Percentiles rank a stretch among this genome's conserved stretches.
Conservation (phyloP, 2,113 vertebrate genomes). For the Daphoenositta chrysoptera region DNA sequence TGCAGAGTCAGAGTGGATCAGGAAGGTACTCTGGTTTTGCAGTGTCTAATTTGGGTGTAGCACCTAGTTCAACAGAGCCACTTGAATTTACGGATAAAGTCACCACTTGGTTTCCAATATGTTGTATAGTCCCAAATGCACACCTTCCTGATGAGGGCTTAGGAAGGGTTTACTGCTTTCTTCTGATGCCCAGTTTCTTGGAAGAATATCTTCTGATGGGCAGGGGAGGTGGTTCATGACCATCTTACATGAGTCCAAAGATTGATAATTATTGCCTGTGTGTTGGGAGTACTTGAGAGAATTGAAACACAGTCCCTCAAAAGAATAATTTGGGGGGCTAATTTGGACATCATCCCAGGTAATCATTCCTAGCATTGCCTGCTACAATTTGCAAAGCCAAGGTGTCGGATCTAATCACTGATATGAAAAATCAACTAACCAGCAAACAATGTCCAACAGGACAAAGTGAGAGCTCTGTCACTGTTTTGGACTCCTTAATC, state of each 20-base stretch:
- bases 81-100: neutral
- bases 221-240: neutral
- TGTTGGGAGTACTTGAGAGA: neutral
- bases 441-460: fast-evolving
- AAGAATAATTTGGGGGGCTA: neutral
- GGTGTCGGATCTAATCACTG: neutral
- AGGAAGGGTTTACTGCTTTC: neutral
- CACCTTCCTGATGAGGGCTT: neutral
- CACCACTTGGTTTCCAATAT: neutral
- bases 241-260: fast-evolving
- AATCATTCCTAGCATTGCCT: neutral
- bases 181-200: neutral
- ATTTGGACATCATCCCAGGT: neutral
- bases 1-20: neutral
- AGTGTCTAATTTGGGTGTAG: neutral
- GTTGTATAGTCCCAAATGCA: neutral
- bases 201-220: neutral
- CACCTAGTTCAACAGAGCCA: neutral
- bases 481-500: neutral
- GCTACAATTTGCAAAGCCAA: neutral
- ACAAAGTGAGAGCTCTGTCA: neutral
- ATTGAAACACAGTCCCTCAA: neutral
- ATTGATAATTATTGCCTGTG: fast-evolving
- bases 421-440: neutral
- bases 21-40: neutral